phyloP scores from a whole-genome alignment of 2,113 vertebrate species.

The Benitochromis conjunctus region DNA sequence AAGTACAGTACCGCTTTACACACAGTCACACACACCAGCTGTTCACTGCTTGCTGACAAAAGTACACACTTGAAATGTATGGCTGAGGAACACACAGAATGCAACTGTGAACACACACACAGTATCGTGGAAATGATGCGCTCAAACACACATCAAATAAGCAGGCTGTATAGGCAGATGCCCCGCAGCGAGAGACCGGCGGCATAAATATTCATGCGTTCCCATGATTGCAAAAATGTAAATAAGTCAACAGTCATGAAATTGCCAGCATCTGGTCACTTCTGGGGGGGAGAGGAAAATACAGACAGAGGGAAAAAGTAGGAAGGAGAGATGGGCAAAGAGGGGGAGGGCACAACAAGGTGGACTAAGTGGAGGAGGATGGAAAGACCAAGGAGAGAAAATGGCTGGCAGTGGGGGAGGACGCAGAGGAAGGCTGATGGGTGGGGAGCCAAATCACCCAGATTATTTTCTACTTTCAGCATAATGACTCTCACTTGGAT shows the following conservation, averaged over 20 bases:
- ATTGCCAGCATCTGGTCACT: constrained; percentile 61
- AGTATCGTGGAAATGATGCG: neutral
- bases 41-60: neutral
- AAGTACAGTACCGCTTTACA: neutral
- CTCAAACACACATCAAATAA: neutral
- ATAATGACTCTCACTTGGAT: constrained; percentile 43
- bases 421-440: neutral
- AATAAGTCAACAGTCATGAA: constrained; percentile 61
- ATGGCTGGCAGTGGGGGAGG: neutral
- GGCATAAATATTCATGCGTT: constrained; percentile 55
- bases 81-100: neutral
- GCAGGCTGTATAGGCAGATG: constrained; percentile 38
- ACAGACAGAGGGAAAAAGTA: accelerated
- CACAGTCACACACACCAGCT: constrained; percentile 1
- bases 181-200: constrained; percentile 27
- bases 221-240: constrained; percentile 53
- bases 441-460: constrained; percentile 3
- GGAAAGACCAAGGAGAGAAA: neutral
- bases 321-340: neutral
- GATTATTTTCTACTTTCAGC: constrained; percentile 44
- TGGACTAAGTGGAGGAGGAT: neutral
- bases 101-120: neutral
- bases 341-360: neutral
- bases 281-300: neutral
- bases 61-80: neutral